These are phyloP conservation scores for Melieria picta DNA, from an alignment of 2,888 invertebrate genomes.

Conservation along the genomic window DNA sequence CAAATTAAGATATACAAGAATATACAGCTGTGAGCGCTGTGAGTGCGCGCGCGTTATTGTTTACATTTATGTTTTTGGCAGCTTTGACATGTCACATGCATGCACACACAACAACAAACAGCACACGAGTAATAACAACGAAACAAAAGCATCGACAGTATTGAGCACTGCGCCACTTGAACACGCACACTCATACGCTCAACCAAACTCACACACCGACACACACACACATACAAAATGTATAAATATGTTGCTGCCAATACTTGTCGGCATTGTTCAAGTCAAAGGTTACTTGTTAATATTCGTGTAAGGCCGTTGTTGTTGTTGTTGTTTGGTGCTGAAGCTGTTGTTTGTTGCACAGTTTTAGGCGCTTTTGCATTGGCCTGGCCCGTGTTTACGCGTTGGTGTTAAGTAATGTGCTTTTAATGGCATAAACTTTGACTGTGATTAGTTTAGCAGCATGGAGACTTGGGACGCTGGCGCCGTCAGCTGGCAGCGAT, in stretches of 20 bases:
- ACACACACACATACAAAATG: neutral
- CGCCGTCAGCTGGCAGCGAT: too few species aligned
- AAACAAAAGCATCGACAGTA: too few species aligned
- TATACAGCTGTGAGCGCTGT: too few species aligned
- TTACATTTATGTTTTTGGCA: too few species aligned
- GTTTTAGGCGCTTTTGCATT: neutral
- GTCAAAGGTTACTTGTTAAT: conserved; percentile 17
- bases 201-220: neutral
- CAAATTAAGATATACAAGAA: too few species aligned
- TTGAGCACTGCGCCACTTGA: too few species aligned
- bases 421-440: conserved; percentile 20
- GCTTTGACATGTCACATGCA: too few species aligned
- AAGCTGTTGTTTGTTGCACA: neutral
- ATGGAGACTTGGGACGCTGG: too few species aligned
- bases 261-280: neutral
- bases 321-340: conserved; percentile 12
- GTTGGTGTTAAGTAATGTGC: conserved; percentile 23
- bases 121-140: too few species aligned
- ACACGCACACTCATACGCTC: neutral
- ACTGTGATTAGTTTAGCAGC: neutral
- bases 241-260: too few species aligned
- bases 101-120: too few species aligned
- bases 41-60: too few species aligned
- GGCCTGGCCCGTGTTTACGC: neutral
- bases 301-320: neutral